phyloP scores from a whole-genome alignment of 2,888 invertebrate species.

The Schrankia costaestrigalis region DNA sequence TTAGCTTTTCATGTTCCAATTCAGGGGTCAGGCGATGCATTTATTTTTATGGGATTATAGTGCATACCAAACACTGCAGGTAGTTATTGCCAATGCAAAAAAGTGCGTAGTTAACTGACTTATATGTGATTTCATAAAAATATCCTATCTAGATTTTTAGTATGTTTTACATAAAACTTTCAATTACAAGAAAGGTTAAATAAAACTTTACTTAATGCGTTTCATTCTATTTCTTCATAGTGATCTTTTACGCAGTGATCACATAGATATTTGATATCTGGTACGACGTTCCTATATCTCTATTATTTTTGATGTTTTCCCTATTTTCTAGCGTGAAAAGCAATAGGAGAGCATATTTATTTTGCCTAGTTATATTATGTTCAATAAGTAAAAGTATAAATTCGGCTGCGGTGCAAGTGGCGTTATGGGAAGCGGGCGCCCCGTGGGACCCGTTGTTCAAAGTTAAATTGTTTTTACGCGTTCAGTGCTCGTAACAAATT shows the following conservation, averaged over 20 bases:
- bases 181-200: no score
- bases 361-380: conserved; percentile 13
- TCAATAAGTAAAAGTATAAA: conserved; percentile 17
- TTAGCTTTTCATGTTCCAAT: conserved; percentile 32
- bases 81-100: no score
- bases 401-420: conserved; percentile 22
- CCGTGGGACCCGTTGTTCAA: conserved; percentile 28
- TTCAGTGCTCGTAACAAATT: conserved; percentile 29
- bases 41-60: conserved; percentile 12
- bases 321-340: no score
- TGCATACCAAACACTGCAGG: conserved; percentile 1
- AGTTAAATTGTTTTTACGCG: conserved; percentile 36
- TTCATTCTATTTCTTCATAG: no score
- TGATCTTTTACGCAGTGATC: no score
- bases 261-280: no score
- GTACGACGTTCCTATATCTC: no score
- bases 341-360: conserved; percentile 13
- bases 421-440: conserved; percentile 17
- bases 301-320: neutral
- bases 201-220: neutral
- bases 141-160: no score
- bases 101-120: no score
- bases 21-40: conserved; percentile 39
- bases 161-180: no score
- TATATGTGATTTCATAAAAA: no score